phyloP scores from a whole-genome alignment of 2,797 vertebrate genomes.

The Nothura maculosa region DNA sequence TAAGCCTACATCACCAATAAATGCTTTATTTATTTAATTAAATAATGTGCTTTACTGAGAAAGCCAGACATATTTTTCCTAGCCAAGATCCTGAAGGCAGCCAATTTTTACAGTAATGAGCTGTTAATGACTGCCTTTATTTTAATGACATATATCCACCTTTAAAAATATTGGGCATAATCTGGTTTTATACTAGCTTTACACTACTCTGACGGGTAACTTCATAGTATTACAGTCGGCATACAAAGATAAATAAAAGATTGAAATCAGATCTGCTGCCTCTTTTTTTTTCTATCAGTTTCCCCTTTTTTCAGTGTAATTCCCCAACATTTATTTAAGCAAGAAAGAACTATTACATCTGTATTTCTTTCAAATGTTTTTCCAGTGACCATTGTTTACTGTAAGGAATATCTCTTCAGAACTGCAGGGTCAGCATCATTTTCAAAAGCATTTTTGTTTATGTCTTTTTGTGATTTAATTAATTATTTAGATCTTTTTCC shows the following conservation, averaged over 20 bases:
- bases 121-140: neutral
- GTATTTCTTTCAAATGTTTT: neutral
- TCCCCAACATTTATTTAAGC: neutral
- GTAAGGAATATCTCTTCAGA: neutral
- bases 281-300: neutral
- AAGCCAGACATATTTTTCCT: neutral
- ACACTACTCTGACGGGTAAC: neutral
- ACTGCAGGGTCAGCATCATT: neutral
- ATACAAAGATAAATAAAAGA: neutral
- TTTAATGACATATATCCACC: neutral
- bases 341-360: neutral
- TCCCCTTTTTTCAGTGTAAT: neutral
- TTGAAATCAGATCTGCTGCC: neutral
- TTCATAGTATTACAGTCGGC: neutral
- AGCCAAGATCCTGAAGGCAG: slow-evolving; percentile 3
- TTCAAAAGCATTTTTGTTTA: neutral
- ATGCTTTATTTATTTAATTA: slow-evolving; percentile 37
- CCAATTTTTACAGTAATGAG: slow-evolving; percentile 20
- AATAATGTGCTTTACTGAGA: neutral
- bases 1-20: slow-evolving; percentile 1
- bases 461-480: neutral
- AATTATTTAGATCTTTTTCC: neutral
- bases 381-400: neutral
- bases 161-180: neutral
- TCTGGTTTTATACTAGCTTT: neutral